These are phyloP conservation scores for Lepus townsendii DNA, from an alignment of 2,797 vertebrate species.

Conservation along the genomic window DNA sequence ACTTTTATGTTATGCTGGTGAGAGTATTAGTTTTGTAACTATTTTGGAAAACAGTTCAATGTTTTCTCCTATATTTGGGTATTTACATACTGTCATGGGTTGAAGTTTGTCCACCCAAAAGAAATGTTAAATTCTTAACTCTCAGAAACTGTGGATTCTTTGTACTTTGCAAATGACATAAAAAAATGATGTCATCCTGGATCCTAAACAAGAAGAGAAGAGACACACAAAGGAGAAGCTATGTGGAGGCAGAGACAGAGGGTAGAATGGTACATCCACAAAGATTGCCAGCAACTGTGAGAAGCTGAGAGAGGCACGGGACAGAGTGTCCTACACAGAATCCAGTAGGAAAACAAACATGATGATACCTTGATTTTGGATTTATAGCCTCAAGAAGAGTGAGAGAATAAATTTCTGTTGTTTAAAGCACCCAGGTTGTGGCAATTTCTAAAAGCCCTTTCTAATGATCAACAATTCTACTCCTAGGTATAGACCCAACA, in stretches of 20 bases:
- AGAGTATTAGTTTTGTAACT: not conserved
- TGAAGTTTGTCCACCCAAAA: not conserved
- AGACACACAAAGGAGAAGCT: not conserved
- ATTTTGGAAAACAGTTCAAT: not conserved
- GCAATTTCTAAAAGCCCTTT: not conserved
- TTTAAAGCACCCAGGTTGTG: not conserved
- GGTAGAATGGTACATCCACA: not conserved
- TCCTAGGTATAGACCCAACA: not conserved
- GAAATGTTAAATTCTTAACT: not conserved
- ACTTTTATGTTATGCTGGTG: not conserved
- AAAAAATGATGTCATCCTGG: not conserved
- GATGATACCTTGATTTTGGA: not conserved
- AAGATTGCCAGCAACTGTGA: not conserved
- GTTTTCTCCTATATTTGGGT: conserved; percentile 48
- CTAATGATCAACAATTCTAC: not conserved
- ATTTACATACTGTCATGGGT: not conserved
- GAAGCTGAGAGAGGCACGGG: not conserved
- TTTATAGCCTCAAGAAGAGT: not conserved
- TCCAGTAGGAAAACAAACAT: not conserved
- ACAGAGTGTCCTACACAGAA: not conserved
- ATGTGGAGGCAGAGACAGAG: not conserved
- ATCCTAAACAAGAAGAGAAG: not conserved
- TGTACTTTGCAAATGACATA: not conserved
- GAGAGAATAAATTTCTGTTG: not conserved
- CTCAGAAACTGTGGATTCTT: not conserved